These are phyloP conservation scores for Esperia sulphurella DNA, from an alignment of 2,888 invertebrate species.

Conservation along the genomic window DNA sequence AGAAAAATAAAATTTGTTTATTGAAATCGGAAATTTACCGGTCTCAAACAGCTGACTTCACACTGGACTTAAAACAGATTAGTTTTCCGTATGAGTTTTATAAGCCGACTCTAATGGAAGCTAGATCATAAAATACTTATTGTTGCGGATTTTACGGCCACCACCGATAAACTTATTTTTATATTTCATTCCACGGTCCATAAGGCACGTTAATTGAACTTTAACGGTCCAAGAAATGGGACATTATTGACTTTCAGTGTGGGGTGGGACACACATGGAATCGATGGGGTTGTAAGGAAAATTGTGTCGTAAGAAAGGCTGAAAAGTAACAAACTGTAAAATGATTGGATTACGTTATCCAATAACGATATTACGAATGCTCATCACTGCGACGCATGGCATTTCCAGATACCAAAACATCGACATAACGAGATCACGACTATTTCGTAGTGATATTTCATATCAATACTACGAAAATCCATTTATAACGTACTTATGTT, in stretches of 20 bases:
- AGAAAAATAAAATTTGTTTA: too few relatives aligned
- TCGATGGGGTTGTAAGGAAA: conserved; percentile 29
- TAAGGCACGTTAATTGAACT: conserved; percentile 63
- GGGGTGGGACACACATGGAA: conserved; percentile 30
- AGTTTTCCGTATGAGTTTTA: conserved; percentile 20
- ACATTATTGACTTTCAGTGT: conserved; percentile 18
- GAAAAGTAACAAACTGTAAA: conserved; percentile 8
- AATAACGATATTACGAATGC: too few relatives aligned
- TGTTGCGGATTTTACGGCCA: conserved; percentile 52
- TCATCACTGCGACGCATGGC: too few relatives aligned
- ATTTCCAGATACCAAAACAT: too few relatives aligned
- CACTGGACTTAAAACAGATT: conserved; percentile 25
- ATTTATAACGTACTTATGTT: too few relatives aligned
- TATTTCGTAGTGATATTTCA: too few relatives aligned
- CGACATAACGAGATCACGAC: too few relatives aligned
- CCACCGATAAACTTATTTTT: conserved; percentile 54
- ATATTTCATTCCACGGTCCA: conserved; percentile 65
- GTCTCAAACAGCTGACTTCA: background rate
- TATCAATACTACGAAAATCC: too few relatives aligned
- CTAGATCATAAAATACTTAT: conserved; percentile 52
- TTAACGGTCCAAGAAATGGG: conserved; percentile 56
- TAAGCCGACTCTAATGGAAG: conserved; percentile 36
- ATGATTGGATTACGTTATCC: too few relatives aligned
- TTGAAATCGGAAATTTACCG: too few relatives aligned
- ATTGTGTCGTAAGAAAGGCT: conserved; percentile 6